Conservation (phyloP, 2,797 vertebrate species). For the Buceros bicornis region DNA sequence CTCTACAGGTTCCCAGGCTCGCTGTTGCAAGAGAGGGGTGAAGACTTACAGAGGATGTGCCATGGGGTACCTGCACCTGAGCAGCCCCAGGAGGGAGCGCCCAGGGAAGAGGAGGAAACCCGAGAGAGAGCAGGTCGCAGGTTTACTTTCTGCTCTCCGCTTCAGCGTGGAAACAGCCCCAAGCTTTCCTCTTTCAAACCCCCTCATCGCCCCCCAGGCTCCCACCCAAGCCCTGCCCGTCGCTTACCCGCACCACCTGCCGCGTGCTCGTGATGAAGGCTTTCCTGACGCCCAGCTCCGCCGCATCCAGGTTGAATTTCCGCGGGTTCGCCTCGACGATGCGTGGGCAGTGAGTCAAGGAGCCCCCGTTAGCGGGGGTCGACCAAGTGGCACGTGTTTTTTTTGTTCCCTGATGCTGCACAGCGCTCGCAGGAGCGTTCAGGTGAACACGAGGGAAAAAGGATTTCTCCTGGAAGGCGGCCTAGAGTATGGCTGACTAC, state of each 20-base stretch:
- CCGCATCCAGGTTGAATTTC: conserved; percentile 94
- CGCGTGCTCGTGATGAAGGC: conserved; percentile 93
- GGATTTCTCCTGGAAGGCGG: conserved; percentile 32
- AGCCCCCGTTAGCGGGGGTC: neutral
- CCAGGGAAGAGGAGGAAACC: neutral
- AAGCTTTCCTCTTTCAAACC: neutral
- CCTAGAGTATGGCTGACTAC: neutral
- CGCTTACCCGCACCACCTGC: conserved; percentile 90
- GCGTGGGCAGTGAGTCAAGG: conserved; percentile 82
- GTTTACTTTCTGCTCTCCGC: neutral
- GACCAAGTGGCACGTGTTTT: accelerated
- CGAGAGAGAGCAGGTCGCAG: neutral
- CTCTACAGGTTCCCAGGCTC: neutral
- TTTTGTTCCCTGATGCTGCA: neutral
- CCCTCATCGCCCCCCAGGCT: neutral
- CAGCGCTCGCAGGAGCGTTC: neutral
- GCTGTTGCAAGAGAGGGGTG: neutral
- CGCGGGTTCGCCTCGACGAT: conserved; percentile 97
- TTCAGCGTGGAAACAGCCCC: neutral
- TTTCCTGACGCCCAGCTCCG: conserved; percentile 92
- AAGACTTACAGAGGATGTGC: neutral
- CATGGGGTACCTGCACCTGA: neutral
- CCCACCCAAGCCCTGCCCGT: neutral
- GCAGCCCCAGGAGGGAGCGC: neutral
- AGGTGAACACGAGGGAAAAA: neutral